These are phyloP conservation scores for Brachymystax lenok DNA, from an alignment of 2,797 vertebrate species.

Conservation along the genomic window DNA sequence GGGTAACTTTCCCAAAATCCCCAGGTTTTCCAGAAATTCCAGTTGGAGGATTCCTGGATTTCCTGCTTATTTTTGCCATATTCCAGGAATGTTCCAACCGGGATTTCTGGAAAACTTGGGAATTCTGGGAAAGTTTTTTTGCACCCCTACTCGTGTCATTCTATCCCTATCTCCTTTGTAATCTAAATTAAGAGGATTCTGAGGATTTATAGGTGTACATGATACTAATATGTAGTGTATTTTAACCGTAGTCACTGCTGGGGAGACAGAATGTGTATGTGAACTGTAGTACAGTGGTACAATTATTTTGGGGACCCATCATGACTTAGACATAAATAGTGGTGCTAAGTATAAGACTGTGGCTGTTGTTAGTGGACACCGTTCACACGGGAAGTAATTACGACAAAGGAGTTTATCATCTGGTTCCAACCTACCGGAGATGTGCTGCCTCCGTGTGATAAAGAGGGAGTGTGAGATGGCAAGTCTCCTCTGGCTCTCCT, in stretches of 20 bases:
- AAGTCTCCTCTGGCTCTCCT: constrained; percentile 49
- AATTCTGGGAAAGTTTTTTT: no score
- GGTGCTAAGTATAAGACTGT: constrained; percentile 70
- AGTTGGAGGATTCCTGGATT: no score
- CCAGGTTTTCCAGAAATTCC: no score
- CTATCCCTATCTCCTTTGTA: constrained; percentile 21
- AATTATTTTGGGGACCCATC: constrained; percentile 50
- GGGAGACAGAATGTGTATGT: constrained; percentile 32
- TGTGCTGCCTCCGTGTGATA: constrained; percentile 67
- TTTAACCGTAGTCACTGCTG: constrained; percentile 8
- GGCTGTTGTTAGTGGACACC: constrained; percentile 61
- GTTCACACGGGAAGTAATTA: constrained; percentile 74
- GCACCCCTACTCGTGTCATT: neutral
- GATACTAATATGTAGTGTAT: constrained; percentile 42
- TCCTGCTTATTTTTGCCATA: no score
- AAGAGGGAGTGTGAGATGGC: constrained; percentile 56
- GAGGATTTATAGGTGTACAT: constrained; percentile 28
- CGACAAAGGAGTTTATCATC: constrained; percentile 72
- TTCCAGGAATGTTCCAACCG: no score
- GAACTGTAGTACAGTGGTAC: constrained; percentile 36
- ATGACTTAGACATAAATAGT: constrained; percentile 68
- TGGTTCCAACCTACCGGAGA: constrained; percentile 51
- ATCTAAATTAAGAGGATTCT: constrained; percentile 10
- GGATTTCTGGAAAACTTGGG: no score
- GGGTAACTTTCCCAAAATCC: no score